Conservation (phyloP, 2,113 vertebrate species). For the Dicaeum eximium region DNA sequence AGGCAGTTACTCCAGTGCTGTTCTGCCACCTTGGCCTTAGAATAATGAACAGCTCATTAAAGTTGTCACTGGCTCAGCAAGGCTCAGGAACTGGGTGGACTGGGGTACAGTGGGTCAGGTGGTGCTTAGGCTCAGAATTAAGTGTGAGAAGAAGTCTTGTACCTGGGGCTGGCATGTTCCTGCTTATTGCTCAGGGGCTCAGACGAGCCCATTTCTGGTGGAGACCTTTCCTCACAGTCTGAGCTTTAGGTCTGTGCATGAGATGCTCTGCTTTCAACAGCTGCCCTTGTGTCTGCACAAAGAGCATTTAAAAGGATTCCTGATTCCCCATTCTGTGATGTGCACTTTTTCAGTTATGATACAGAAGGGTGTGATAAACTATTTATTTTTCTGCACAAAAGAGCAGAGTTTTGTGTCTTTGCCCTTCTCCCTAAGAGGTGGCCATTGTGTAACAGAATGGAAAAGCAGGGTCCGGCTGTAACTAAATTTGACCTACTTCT, state of each 20-base stretch:
- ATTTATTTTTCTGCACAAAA: background rate
- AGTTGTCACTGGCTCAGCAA: background rate
- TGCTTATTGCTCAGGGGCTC: background rate
- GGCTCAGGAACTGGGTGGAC: background rate
- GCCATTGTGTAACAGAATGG: background rate
- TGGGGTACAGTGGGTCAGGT: background rate
- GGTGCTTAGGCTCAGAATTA: background rate
- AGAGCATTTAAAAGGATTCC: background rate
- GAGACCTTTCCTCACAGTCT: background rate
- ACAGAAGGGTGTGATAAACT: background rate
- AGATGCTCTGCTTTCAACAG: background rate
- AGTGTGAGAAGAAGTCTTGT: background rate
- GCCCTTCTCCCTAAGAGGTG: background rate
- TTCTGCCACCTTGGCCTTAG: background rate
- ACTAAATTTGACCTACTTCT: background rate
- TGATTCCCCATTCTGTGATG: background rate
- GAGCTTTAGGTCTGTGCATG: background rate
- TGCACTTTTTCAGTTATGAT: background rate
- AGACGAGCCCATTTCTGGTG: background rate
- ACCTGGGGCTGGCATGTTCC: background rate
- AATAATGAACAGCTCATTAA: background rate
- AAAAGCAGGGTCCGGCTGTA: background rate
- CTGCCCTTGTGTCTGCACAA: background rate
- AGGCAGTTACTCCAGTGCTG: background rate
- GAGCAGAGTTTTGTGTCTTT: background rate